A percentile compares a stretch with the other conserved stretches of the same genome.
phyloP scores from a whole-genome alignment of 92 coral and sea anemone species.

The Epizoanthus rinbou region DNA sequence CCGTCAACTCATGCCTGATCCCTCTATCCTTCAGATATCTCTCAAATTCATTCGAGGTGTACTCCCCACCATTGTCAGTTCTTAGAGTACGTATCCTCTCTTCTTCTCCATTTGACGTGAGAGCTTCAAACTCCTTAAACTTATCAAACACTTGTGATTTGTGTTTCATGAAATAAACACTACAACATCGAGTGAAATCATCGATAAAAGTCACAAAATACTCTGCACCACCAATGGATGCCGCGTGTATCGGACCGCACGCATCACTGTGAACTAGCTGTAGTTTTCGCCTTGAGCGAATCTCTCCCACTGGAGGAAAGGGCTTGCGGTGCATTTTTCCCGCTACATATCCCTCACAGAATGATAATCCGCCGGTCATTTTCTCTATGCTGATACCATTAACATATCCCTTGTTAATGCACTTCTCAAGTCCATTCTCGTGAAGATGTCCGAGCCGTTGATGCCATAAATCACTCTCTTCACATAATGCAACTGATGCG shows the following conservation, averaged over 20 bases:
- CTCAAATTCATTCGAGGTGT: slow-evolving; percentile 23
- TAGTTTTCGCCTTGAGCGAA: slow-evolving; percentile 41
- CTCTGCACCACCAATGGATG: slow-evolving; percentile 44
- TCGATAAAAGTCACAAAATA: slow-evolving; percentile 48
- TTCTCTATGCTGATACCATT: slow-evolving; percentile 29
- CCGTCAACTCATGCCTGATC: slow-evolving; percentile 47
- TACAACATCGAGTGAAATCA: slow-evolving; percentile 51
- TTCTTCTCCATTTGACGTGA: neutral
- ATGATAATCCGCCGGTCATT: slow-evolving; percentile 35
- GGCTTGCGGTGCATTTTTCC: slow-evolving; percentile 53
- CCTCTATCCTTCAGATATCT: slow-evolving; percentile 46
- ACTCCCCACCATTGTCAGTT: slow-evolving; percentile 46
- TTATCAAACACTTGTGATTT: slow-evolving; percentile 49
- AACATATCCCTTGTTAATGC: no score
- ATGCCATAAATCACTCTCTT: slow-evolving; percentile 43
- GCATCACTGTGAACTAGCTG: slow-evolving; percentile 51
- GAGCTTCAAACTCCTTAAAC: slow-evolving; percentile 45
- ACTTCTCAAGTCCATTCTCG: no score
- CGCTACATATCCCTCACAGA: slow-evolving; percentile 49
- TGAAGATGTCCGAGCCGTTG: slow-evolving; percentile 3
- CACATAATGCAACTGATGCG: slow-evolving; percentile 39
- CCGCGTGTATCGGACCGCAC: slow-evolving; percentile 44
- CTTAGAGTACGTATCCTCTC: neutral
- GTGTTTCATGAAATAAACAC: slow-evolving; percentile 51
- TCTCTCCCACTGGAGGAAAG: slow-evolving; percentile 53